Evolutionary conservation across 37 sponge, comb jelly and placozoan genomes (phyloP).

Genomic region (Hexactinellida sp.): DNA sequence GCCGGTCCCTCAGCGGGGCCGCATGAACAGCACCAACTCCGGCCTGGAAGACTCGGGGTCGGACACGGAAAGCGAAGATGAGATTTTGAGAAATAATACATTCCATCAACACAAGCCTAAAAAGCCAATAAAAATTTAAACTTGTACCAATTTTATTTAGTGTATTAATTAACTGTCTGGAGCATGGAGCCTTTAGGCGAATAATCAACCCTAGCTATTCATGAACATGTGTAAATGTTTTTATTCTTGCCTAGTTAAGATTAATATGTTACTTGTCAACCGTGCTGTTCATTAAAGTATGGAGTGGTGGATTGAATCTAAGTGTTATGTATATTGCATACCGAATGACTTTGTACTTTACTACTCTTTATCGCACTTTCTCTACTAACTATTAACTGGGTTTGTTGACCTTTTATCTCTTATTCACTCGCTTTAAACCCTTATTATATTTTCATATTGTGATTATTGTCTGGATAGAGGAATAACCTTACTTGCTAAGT

Average conservation of each 20-base stretch:
- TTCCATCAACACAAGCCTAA: neutral
- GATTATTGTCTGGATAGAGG: too few relatives aligned
- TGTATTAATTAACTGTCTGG: slow-evolving; percentile 17
- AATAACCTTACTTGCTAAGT: too few relatives aligned
- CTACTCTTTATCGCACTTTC: neutral
- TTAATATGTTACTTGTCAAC: slow-evolving; percentile 7
- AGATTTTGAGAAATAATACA: neutral
- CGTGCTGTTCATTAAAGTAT: slow-evolving; percentile 15
- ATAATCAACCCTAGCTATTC: neutral
- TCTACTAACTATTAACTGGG: too few relatives aligned
- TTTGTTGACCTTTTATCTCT: too few relatives aligned
- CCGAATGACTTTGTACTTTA: neutral
- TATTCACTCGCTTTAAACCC: too few relatives aligned
- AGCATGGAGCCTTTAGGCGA: neutral
- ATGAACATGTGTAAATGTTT: slow-evolving; percentile 16
- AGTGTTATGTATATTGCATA: neutral
- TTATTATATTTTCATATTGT: too few relatives aligned
- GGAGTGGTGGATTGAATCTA: slow-evolving; percentile 3
- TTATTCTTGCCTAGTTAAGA: slow-evolving; percentile 17
- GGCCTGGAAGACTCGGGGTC: slow-evolving; percentile 6
- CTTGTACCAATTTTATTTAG: slow-evolving; percentile 11
- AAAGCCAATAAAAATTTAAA: slow-evolving; percentile 7
- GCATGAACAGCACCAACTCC: neutral
- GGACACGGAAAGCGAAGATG: neutral
- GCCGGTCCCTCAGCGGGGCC: neutral